Evolutionary conservation across 2,797 vertebrate genomes (phyloP), one percentile per base, ranked within the genome.

Genomic region (Lepilemur septentrionalis): DNA sequence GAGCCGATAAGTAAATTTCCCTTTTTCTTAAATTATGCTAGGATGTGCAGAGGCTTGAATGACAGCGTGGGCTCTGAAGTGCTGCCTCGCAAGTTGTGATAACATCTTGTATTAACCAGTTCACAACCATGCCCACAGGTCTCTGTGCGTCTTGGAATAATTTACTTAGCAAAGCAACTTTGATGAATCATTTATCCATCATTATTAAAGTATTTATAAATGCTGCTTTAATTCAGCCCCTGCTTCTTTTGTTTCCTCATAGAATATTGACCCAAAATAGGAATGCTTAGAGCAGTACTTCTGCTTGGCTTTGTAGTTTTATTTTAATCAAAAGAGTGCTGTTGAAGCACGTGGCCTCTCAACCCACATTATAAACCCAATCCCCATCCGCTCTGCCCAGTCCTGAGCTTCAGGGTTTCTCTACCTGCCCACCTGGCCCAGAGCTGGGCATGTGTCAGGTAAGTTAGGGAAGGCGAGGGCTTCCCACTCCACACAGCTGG

Each of bases 191-290:
- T 96, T 95, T 96, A 96, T 92, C 94, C 76, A 65, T 96, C 80
- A 93, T 97, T 78, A 96, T 95, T 96, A 61, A 97, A 97, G 93
- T 96, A 97, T 96, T 96, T 96, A 97, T 94, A 98, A 92, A 93
- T 78, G 63, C 41, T 89, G 46, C 85, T 97, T 94, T 96, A 59
- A 87, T 94, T 93, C 75, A 81, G 25, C n/a, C 70, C 59, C 48
- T 38, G 2, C 95, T 97, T 93, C 76, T 76, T 94, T 35, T 92
- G 91, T 81, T 93, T 92, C 79, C 55, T 96, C 6, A 2, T 23
- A 95, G 76, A 18, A 13, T 91, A 96, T 48, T 97, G 94, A 88
- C 96, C 89, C 76, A 95, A 97, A 95, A 92, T 75, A 85, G 94
- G 83, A 92, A 79, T 10, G 59, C 91, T 95, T 73, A 95, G 57